A percentile compares a stretch with the other conserved stretches of the same genome.
Conservation (phyloP, 2,797 vertebrate species). For the Propithecus deckenii region DNA sequence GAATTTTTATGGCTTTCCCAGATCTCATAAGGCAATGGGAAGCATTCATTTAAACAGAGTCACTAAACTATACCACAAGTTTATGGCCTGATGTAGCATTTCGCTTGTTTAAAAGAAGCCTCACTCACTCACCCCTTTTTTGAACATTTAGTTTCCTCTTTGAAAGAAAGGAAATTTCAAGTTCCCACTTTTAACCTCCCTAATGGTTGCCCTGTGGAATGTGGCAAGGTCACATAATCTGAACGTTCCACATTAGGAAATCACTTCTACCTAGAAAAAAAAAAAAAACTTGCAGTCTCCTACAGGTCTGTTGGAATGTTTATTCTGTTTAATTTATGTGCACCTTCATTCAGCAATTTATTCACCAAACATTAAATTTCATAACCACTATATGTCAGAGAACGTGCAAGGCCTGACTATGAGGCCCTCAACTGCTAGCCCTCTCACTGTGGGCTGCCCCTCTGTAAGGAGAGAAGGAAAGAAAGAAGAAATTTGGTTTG, state of each 20-base stretch:
- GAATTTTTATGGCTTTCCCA: conserved; percentile 78
- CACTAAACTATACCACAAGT: conserved; percentile 64
- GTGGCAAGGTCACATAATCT: background rate
- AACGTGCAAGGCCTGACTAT: background rate
- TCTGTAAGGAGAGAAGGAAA: background rate
- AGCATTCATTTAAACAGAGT: conserved; percentile 72
- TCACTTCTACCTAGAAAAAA: background rate
- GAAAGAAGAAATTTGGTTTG: background rate
- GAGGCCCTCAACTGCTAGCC: background rate
- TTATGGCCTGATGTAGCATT: conserved; percentile 68
- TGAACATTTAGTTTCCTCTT: conserved; percentile 28
- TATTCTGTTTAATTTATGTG: background rate
- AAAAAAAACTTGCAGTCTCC: background rate
- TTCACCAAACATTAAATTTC: background rate
- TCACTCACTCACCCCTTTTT: conserved; percentile 23
- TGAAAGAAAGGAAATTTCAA: conserved; percentile 1
- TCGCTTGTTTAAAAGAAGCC: conserved; percentile 54
- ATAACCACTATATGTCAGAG: background rate
- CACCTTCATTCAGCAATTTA: background rate
- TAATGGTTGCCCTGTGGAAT: background rate
- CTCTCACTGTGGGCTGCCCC: background rate
- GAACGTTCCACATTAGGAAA: background rate
- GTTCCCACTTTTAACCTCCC: background rate
- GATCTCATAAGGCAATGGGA: conserved; percentile 77
- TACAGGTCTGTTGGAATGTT: background rate